Conservation (phyloP, 2,888 invertebrate species). For the Nomada hirtipes region DNA sequence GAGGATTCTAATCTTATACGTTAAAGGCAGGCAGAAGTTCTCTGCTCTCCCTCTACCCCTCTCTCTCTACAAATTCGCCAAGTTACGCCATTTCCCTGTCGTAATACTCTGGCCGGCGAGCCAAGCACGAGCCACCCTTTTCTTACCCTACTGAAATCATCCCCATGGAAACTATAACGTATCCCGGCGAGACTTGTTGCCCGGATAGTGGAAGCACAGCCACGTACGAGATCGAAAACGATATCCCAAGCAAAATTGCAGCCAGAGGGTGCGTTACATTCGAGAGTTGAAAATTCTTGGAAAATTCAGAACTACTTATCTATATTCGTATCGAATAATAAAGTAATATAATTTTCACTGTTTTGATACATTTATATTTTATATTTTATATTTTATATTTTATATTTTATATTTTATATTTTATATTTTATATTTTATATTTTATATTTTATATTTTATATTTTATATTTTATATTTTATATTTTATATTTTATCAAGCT, state of each 20-base stretch:
- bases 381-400: no score
- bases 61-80: slow-evolving; percentile 26
- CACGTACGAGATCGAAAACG: neutral
- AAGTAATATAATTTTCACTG: no score
- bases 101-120: slow-evolving; percentile 25
- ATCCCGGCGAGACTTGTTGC: slow-evolving; percentile 32
- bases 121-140: slow-evolving; percentile 15
- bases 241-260: neutral
- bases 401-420: no score
- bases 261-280: neutral
- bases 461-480: no score
- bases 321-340: neutral
- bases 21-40: slow-evolving; percentile 18
- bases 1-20: slow-evolving; percentile 24
- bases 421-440: no score
- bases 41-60: neutral
- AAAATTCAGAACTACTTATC: neutral
- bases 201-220: neutral
- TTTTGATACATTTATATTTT: no score
- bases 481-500: no score
- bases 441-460: no score
- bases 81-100: slow-evolving; percentile 39
- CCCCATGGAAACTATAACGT: slow-evolving; percentile 38
- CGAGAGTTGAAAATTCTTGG: neutral
- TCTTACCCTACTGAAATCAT: slow-evolving; percentile 20